Evolutionary conservation across 2,113 vertebrate genomes (phyloP).

Genomic region (Urocynchramus pylzowi): DNA sequence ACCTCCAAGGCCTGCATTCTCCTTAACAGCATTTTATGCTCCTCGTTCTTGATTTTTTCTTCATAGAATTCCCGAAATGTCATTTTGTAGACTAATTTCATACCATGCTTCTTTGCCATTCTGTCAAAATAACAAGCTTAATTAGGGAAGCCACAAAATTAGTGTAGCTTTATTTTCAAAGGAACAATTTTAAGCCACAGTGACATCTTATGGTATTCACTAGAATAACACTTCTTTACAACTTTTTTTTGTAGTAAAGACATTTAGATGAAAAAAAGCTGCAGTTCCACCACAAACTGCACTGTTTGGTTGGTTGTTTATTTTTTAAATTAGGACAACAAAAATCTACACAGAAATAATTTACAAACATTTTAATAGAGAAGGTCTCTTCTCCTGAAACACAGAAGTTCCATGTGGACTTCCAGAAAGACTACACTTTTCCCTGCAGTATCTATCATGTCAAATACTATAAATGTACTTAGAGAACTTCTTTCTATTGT

Average conservation of each 20-base stretch:
- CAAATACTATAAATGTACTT: neutral
- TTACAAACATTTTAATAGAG: neutral
- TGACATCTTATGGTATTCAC: conserved; percentile 45
- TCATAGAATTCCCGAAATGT: conserved; percentile 91
- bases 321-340: neutral
- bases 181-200: conserved; percentile 13
- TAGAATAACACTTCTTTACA: neutral
- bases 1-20: conserved; percentile 94
- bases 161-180: neutral
- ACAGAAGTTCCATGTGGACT: neutral
- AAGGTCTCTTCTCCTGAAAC: neutral
- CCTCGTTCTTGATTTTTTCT: conserved; percentile 86
- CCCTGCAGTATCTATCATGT: neutral
- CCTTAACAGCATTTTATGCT: conserved; percentile 84
- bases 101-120: conserved; percentile 91
- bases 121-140: conserved; percentile 70
- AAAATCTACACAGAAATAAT: neutral
- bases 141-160: neutral
- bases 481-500: neutral
- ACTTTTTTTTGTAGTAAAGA: neutral
- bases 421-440: neutral
- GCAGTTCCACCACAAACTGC: neutral
- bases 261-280: neutral
- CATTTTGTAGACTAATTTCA: conserved; percentile 89
- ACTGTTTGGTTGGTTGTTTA: neutral